Conservation (phyloP, 1,140 invertebrate genomes). For the Chironomus striatipennis region DNA sequence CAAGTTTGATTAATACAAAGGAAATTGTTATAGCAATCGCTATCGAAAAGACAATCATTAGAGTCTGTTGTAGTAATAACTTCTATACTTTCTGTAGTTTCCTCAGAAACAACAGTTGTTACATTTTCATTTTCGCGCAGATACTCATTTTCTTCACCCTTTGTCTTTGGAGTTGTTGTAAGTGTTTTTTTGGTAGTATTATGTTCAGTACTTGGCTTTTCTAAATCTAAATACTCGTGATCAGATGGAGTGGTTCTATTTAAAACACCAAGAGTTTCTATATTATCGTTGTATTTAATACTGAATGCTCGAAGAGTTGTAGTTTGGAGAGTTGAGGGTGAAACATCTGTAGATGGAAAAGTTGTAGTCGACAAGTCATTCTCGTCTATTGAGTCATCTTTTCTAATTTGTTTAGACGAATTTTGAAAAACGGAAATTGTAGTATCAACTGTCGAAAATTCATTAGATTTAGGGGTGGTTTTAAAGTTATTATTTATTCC, state of each 20-base stretch:
- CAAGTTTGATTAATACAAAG: neutral
- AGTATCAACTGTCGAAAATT: too few species aligned
- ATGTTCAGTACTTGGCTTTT: neutral
- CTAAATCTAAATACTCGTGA: neutral
- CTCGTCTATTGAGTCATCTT: neutral
- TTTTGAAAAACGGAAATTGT: too few species aligned
- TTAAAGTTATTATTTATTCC: neutral
- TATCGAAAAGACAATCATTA: neutral
- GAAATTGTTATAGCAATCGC: neutral
- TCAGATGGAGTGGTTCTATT: neutral
- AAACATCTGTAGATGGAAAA: neutral
- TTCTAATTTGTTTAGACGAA: neutral
- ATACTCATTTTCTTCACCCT: neutral
- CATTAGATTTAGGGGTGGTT: neutral
- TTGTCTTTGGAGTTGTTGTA: neutral
- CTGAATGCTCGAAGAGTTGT: neutral
- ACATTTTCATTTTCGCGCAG: neutral
- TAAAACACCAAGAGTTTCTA: neutral
- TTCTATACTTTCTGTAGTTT: neutral
- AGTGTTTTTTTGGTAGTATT: neutral
- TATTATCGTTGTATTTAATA: neutral
- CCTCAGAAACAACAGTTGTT: neutral
- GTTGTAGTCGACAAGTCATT: neutral
- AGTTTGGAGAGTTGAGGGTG: neutral
- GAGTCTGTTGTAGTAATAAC: neutral